phyloP scores from a whole-genome alignment of 2,888 invertebrate species.

The Lasius platythorax region DNA sequence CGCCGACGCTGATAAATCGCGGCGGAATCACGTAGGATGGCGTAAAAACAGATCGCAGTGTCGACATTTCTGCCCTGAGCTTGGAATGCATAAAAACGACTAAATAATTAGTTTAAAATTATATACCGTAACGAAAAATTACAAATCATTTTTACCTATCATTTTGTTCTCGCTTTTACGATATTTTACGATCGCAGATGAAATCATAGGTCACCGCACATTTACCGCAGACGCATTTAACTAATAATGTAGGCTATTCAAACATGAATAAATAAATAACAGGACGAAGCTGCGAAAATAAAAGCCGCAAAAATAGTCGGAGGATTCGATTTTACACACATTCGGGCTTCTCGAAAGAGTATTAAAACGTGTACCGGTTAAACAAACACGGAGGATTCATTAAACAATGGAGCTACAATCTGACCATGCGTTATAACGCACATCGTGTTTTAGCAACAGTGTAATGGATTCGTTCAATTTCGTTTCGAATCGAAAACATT shows the following conservation, averaged over 20 bases:
- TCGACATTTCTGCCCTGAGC: neutral
- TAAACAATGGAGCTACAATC: slow-evolving; percentile 47
- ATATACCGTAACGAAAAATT: neutral
- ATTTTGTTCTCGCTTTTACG: neutral
- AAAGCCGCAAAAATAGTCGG: slow-evolving; percentile 14
- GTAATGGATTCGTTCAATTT: slow-evolving; percentile 51
- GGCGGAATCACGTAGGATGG: neutral
- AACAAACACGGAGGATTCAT: slow-evolving; percentile 45
- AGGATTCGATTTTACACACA: slow-evolving; percentile 2
- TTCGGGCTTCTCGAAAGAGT: slow-evolving; percentile 20
- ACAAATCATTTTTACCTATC: neutral
- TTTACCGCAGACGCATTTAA: slow-evolving; percentile 17
- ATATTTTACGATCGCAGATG: slow-evolving; percentile 1
- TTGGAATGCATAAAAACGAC: neutral
- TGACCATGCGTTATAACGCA: slow-evolving; percentile 40
- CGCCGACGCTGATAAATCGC: slow-evolving; percentile 22
- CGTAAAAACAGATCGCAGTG: neutral
- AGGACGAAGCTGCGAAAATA: neutral
- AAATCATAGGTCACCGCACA: slow-evolving; percentile 10
- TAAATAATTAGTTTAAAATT: neutral
- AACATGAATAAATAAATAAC: slow-evolving; percentile 19
- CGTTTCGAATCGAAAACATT: slow-evolving; percentile 44
- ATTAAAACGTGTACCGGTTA: slow-evolving; percentile 30
- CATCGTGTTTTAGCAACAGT: slow-evolving; percentile 23
- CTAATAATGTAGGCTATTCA: slow-evolving; percentile 11